These are phyloP conservation scores for Epizoanthus illoricatus DNA, from an alignment of 92 coral and sea anemone genomes.

Conservation along the genomic window DNA sequence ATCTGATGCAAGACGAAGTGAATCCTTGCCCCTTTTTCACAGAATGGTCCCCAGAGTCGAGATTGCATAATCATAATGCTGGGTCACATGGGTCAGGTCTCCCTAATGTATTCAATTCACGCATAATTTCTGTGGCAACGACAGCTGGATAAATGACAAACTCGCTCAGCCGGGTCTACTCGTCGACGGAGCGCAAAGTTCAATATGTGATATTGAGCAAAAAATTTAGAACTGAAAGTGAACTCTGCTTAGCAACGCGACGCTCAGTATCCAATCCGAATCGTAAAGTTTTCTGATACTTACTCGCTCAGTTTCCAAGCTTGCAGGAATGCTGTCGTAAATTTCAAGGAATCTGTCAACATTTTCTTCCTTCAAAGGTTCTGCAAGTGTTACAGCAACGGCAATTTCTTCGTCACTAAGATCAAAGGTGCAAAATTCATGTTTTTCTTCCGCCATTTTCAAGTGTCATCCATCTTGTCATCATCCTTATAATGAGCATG, in stretches of 20 bases:
- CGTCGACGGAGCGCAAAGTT: neutral
- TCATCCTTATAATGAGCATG: conserved; percentile 43
- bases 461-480: conserved; percentile 43
- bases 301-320: conserved; percentile 67
- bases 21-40: conserved; percentile 45
- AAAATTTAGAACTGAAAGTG: neutral
- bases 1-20: conserved; percentile 30
- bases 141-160: conserved; percentile 43
- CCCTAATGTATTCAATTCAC: conserved; percentile 54
- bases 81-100: conserved; percentile 54
- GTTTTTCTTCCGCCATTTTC: conserved; percentile 69
- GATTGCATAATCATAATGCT: conserved; percentile 72
- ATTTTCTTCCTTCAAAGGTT: conserved; percentile 79
- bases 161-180: neutral
- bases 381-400: conserved; percentile 80
- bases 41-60: conserved; percentile 35
- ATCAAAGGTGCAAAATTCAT: conserved; percentile 23
- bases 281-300: conserved; percentile 24
- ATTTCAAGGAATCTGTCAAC: conserved; percentile 88
- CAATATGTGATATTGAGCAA: neutral
- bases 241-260: conserved; percentile 67
- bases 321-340: conserved; percentile 90
- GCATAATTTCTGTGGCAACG: conserved; percentile 40
- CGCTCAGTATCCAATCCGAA: neutral
- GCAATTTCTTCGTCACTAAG: conserved; percentile 66